Percentiles rank a stretch among this genome's conserved stretches.
These are phyloP conservation scores for Penaeus monodon DNA, from an alignment of 2,888 invertebrate genomes.

Conservation along the genomic window DNA sequence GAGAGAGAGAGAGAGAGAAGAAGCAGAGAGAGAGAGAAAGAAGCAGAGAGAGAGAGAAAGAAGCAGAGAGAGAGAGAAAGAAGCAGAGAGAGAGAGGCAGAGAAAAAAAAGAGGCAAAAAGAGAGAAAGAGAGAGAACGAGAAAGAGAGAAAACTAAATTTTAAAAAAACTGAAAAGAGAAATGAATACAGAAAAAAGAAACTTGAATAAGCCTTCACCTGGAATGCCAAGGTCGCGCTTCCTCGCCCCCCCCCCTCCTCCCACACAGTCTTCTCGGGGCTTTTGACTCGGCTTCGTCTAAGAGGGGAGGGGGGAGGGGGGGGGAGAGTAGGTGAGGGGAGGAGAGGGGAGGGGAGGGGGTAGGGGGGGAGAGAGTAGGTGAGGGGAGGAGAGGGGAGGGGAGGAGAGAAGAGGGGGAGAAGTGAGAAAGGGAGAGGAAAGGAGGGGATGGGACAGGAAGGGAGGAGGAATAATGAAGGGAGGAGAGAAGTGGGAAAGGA, in stretches of 20 bases:
- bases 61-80: too few species aligned
- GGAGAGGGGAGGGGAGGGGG: background rate
- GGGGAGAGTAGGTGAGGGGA: background rate
- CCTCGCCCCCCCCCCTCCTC: background rate
- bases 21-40: too few species aligned
- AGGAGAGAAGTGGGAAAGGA: background rate
- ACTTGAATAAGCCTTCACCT: background rate
- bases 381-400: background rate
- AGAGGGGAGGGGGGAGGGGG: background rate
- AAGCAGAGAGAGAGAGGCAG: too few species aligned
- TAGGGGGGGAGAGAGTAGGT: background rate
- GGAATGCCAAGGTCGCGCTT: constrained; percentile 15
- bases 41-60: too few species aligned
- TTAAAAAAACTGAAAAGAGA: too few species aligned
- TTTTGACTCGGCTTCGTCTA: background rate
- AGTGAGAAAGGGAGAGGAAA: background rate
- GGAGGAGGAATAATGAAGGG: background rate
- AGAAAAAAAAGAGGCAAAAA: too few species aligned
- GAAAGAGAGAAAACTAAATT: too few species aligned
- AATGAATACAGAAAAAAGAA: too few species aligned
- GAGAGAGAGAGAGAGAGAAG: too few species aligned
- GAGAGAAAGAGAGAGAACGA: too few species aligned
- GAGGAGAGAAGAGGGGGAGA: background rate
- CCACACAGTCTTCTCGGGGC: background rate
- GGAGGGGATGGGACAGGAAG: background rate